These are phyloP conservation scores for Perodicticus potto DNA, from an alignment of 2,797 vertebrate genomes.

Conservation along the genomic window DNA sequence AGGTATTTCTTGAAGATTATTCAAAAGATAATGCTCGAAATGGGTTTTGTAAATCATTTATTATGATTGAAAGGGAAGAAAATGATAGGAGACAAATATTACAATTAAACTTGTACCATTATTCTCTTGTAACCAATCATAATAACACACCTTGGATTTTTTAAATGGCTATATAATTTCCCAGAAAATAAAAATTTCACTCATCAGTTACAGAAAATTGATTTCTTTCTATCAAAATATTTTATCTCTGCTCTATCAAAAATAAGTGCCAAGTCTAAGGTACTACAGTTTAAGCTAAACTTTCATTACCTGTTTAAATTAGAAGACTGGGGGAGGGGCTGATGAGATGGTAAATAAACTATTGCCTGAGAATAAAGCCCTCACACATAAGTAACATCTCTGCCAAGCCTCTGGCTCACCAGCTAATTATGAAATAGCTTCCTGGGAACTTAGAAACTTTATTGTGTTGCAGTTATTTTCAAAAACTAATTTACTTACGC, in stretches of 20 bases:
- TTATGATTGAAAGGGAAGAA: conserved; percentile 82
- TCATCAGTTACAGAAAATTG: conserved; percentile 79
- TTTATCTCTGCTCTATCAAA: conserved; percentile 80
- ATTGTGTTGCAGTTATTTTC: background rate
- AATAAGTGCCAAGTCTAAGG: conserved; percentile 67
- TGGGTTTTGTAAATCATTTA: conserved; percentile 81
- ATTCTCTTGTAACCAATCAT: conserved; percentile 79
- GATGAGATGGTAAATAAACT: conserved; percentile 13
- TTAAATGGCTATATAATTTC: conserved; percentile 73
- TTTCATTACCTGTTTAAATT: conserved; percentile 50
- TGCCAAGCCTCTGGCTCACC: conserved; percentile 48
- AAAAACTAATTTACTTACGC: conserved; percentile 19
- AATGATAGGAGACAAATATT: conserved; percentile 81
- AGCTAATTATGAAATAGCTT: conserved; percentile 16
- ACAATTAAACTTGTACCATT: conserved; percentile 76
- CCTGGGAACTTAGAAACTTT: conserved; percentile 53
- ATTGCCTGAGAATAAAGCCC: conserved; percentile 26
- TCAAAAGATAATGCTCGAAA: conserved; percentile 36
- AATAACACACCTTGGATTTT: conserved; percentile 78
- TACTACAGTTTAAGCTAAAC: conserved; percentile 50
- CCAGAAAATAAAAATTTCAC: conserved; percentile 82
- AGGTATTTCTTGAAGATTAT: conserved; percentile 46
- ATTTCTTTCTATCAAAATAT: conserved; percentile 83
- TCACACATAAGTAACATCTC: conserved; percentile 7
- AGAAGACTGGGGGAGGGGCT: background rate